Percentiles rank a stretch among this genome's conserved stretches.
phyloP scores from a whole-genome alignment of 2,888 invertebrate genomes.

The Tetheella fluctuosa region DNA sequence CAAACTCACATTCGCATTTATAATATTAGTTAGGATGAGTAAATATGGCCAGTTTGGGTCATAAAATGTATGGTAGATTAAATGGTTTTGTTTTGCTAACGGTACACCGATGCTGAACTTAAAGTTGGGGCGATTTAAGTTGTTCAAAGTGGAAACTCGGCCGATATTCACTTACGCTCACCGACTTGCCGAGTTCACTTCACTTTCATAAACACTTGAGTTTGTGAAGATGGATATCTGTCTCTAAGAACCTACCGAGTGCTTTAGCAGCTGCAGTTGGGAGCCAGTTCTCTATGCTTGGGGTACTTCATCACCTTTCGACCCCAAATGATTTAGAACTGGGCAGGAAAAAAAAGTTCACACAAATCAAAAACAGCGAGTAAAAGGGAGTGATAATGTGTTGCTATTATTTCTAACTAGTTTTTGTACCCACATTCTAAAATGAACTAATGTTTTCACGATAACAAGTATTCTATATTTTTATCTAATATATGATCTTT shows the following conservation, averaged over 20 bases:
- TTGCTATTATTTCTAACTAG: too few species aligned
- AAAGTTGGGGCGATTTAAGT: conserved; percentile 73
- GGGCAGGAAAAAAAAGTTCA: too few species aligned
- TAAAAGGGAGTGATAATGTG: too few species aligned
- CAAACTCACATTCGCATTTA: not conserved
- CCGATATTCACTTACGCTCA: conserved; percentile 61
- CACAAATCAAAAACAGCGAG: too few species aligned
- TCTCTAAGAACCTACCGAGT: not conserved
- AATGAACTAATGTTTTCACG: too few species aligned
- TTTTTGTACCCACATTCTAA: too few species aligned
- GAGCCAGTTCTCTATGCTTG: not conserved
- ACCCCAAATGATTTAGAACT: too few species aligned
- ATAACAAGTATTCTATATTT: too few species aligned
- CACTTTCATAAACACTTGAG: conserved; percentile 28
- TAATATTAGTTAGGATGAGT: too few species aligned
- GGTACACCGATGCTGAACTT: conserved; percentile 48
- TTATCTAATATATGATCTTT: too few species aligned
- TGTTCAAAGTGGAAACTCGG: conserved; percentile 65
- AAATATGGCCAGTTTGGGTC: too few species aligned
- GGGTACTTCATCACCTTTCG: too few species aligned
- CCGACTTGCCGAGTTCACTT: conserved; percentile 17
- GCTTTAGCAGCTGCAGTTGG: not conserved
- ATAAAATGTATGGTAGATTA: conserved; percentile 16
- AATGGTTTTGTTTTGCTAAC: conserved; percentile 39
- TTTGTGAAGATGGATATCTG: not conserved